Evolutionary conservation across 2,797 vertebrate genomes (phyloP).

Genomic region (Clarias fuscus): DNA sequence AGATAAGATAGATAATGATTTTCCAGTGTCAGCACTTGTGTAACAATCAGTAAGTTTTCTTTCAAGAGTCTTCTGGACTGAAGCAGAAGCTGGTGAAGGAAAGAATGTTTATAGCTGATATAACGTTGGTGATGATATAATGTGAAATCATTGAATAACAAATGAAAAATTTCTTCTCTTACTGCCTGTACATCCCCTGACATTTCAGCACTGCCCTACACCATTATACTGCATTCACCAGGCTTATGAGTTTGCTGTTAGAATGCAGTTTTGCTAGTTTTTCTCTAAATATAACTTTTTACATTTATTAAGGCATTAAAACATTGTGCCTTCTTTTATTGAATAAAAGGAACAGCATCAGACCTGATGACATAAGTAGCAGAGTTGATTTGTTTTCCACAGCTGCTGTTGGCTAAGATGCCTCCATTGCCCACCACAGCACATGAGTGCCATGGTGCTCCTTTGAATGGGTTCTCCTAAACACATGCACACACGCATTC

Average conservation of each 20-base stretch:
- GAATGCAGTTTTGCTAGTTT: not conserved
- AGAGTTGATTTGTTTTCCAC: conserved; percentile 84
- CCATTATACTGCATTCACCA: not conserved
- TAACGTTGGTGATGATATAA: no score
- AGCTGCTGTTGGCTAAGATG: conserved; percentile 84
- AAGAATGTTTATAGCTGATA: no score
- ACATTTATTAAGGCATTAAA: not conserved
- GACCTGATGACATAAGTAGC: conserved; percentile 90
- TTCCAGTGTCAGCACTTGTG: no score
- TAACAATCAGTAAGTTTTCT: no score
- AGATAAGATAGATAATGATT: no score
- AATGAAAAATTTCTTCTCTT: no score
- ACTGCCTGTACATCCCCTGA: not conserved
- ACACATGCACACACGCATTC: not conserved
- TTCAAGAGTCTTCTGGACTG: no score
- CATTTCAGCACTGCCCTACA: not conserved
- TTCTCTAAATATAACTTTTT: not conserved
- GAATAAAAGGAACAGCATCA: not conserved
- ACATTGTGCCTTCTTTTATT: not conserved
- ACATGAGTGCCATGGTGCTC: conserved; percentile 79
- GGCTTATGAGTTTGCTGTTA: not conserved
- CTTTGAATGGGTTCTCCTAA: conserved; percentile 69
- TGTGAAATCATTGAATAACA: no score
- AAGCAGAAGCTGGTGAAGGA: no score
- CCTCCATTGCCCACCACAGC: conserved; percentile 92